Evolutionary conservation across 2,888 invertebrate genomes (phyloP).

Genomic region (Mesoligia furuncula): DNA sequence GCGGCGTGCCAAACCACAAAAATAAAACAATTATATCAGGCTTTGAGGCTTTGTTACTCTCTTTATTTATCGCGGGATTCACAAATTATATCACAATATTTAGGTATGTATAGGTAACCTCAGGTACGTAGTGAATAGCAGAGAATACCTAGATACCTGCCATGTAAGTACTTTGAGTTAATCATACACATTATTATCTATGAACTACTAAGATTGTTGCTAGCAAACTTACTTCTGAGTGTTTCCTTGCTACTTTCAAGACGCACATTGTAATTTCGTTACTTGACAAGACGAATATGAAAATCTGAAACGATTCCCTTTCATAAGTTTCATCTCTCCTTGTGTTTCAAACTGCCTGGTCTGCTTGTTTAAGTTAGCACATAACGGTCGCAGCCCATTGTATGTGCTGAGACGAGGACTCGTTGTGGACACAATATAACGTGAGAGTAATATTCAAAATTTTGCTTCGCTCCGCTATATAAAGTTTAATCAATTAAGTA

Average conservation of each 20-base stretch:
- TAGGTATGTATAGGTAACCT: too few species aligned
- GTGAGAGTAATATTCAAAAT: background rate
- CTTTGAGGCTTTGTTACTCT: conserved; percentile 10
- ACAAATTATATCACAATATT: conserved; percentile 8
- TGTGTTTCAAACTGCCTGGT: conserved; percentile 13
- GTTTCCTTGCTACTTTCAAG: background rate
- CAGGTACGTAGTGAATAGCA: background rate
- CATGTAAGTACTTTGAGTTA: background rate
- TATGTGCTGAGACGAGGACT: conserved; percentile 24
- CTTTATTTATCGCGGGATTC: background rate
- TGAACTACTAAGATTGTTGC: background rate
- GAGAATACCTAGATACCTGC: background rate
- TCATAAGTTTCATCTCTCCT: background rate
- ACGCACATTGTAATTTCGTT: background rate
- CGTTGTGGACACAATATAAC: conserved; percentile 5
- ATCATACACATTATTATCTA: background rate
- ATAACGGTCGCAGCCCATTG: background rate
- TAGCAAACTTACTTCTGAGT: background rate
- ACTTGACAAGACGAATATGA: conserved; percentile 6
- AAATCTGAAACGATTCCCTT: conserved; percentile 1
- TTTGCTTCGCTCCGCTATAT: background rate
- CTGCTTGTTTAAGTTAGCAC: conserved; percentile 27
- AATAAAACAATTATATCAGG: conserved; percentile 13
- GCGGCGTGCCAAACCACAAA: conserved; percentile 13
- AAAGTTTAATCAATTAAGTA: conserved; percentile 12